These are phyloP conservation scores for Homalodisca vitripennis DNA, from an alignment of 1,140 invertebrate species.

Conservation along the genomic window DNA sequence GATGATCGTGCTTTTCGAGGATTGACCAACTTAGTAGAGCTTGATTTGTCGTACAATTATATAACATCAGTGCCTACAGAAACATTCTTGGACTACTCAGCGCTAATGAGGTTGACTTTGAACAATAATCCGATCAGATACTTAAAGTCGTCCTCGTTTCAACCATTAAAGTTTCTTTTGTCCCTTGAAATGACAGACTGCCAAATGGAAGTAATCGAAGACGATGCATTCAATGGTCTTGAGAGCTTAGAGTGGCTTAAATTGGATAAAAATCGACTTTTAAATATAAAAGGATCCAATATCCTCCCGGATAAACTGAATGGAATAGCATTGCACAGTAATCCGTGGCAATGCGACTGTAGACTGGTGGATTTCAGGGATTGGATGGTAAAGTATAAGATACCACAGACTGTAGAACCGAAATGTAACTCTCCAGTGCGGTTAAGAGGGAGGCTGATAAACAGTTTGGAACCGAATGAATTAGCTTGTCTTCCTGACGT, in stretches of 20 bases:
- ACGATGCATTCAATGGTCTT: slow-evolving; percentile 78
- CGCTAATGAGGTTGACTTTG: slow-evolving; percentile 76
- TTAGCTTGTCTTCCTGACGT: slow-evolving; percentile 81
- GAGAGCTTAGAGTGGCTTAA: slow-evolving; percentile 80
- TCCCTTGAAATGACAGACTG: slow-evolving; percentile 81
- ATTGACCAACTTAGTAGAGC: slow-evolving; percentile 82
- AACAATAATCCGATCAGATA: slow-evolving; percentile 76
- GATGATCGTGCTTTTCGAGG: slow-evolving; percentile 77
- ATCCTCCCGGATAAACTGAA: slow-evolving; percentile 71
- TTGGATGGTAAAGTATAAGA: slow-evolving; percentile 74
- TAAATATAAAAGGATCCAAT: slow-evolving; percentile 63
- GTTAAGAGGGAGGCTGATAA: slow-evolving; percentile 64
- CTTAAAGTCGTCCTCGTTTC: slow-evolving; percentile 73
- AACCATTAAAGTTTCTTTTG: slow-evolving; percentile 68
- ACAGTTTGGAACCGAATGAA: slow-evolving; percentile 65
- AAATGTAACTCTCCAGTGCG: slow-evolving; percentile 69
- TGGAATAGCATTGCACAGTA: slow-evolving; percentile 78
- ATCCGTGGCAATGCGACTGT: slow-evolving; percentile 89
- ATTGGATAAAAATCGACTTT: slow-evolving; percentile 77
- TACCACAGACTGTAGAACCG: slow-evolving; percentile 68
- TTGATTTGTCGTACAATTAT: slow-evolving; percentile 82
- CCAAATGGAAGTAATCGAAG: slow-evolving; percentile 70
- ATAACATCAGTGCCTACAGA: slow-evolving; percentile 72
- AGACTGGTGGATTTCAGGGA: slow-evolving; percentile 68
- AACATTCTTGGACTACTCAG: slow-evolving; percentile 72